Evolutionary conservation across 2,888 invertebrate species (phyloP).

Genomic region (Cecidostiba fungosa): DNA sequence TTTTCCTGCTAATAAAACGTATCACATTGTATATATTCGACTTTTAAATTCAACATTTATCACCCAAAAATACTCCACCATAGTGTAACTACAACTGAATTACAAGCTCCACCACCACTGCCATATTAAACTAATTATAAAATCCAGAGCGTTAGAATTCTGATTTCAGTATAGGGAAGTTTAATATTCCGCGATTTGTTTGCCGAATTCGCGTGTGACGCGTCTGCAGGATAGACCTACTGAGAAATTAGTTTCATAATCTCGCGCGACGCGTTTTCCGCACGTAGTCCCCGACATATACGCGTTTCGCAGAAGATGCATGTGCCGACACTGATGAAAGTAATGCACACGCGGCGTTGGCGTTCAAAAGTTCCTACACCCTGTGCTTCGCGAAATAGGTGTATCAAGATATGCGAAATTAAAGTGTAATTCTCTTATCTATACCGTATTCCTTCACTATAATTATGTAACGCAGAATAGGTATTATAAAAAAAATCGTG

Average conservation of each 20-base stretch:
- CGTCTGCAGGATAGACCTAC: constrained; percentile 26
- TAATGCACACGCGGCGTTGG: constrained; percentile 41
- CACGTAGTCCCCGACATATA: not conserved
- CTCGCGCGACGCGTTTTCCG: constrained; percentile 58
- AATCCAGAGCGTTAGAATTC: not conserved
- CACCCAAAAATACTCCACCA: too few relatives aligned
- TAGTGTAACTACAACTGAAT: constrained; percentile 50
- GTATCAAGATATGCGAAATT: constrained; percentile 15
- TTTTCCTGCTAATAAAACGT: not conserved
- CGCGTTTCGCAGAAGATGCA: constrained; percentile 49
- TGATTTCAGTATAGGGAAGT: constrained; percentile 29
- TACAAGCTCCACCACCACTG: not conserved
- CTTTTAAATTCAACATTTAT: too few relatives aligned
- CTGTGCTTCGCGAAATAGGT: not conserved
- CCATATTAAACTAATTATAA: constrained; percentile 39
- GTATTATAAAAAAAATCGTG: constrained; percentile 12
- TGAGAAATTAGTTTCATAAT: constrained; percentile 65
- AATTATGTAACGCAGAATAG: not conserved
- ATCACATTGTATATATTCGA: too few relatives aligned
- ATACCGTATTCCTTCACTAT: too few relatives aligned
- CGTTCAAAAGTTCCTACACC: constrained; percentile 54
- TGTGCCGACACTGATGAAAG: constrained; percentile 62
- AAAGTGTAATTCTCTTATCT: too few relatives aligned
- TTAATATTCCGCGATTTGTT: constrained; percentile 60
- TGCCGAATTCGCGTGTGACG: constrained; percentile 50